Base-by-base conservation (phyloP, 2,113 vertebrate genomes). In the Percopsis transmontana region DNA sequence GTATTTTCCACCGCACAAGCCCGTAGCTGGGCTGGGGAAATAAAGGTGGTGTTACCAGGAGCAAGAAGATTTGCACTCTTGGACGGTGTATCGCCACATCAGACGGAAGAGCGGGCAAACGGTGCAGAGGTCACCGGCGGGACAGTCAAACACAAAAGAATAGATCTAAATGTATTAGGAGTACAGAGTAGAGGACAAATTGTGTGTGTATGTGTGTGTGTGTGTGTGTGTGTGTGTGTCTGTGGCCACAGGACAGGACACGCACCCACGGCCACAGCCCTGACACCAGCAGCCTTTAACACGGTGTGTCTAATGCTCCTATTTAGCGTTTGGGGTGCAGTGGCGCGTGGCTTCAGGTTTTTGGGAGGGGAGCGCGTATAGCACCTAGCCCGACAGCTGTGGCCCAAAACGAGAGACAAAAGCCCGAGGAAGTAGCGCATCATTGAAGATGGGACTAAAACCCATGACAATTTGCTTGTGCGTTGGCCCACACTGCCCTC, bases 381-480 rank as follows among this genome's bases (percentile, higher is more conserved):
- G 88, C 91, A 92, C 91, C 90, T 92, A 89, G 86, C 85, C 82
- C 73, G 86, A 90, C 91, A 93, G 91, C 92, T 93, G 91, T 88
- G 84, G 87, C 84, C 89, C 90, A 81, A 69, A 76, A 90, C 85
- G 65, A 79, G 74, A 91, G 88, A 93, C 91, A 93, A 93, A 91
- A 89, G 90, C 82, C 82, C 5, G 76, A 90, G 91, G 91, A 92
- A 91, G 89, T 86, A 83, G 87, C 71, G 88, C 90, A 88, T 92
- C 90, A 89, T 84, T 87, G 85, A 88, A 87, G 86, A 89, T 74
- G 81, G 66, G 83, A 84, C 88, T 83, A 88, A 80, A 84, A 81
- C 81, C 68, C 86, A 85, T 76, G 79, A 62, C 73, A 78, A 81
- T 85, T 89, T 85, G 84, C 82, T 86, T 79, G 62, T 71, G 78